Conservation (phyloP, 2,797 vertebrate species). For the Thaleichthys pacificus region DNA sequence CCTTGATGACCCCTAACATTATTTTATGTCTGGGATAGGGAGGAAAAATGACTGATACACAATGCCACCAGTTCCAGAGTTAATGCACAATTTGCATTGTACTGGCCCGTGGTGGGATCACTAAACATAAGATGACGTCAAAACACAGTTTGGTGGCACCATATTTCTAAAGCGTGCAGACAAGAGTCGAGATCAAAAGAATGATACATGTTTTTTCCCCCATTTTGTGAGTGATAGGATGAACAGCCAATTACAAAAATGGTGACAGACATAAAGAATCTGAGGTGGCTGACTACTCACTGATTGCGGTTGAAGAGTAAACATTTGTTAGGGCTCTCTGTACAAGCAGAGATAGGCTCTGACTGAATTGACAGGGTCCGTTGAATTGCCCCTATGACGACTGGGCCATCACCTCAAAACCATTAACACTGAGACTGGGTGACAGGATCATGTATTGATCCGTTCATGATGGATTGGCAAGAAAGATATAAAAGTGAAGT, state of each 20-base stretch:
- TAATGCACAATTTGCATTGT: neutral
- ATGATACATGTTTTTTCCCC: slow-evolving; percentile 35
- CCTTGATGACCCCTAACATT: neutral
- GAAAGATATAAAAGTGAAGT: slow-evolving; percentile 73
- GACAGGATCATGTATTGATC: slow-evolving; percentile 80
- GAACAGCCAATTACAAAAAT: slow-evolving; percentile 42
- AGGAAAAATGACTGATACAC: neutral
- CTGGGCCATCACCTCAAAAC: slow-evolving; percentile 67
- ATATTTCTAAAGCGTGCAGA: slow-evolving; percentile 21
- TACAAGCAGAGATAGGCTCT: slow-evolving; percentile 79
- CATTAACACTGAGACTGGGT: slow-evolving; percentile 72
- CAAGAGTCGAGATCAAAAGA: slow-evolving; percentile 47
- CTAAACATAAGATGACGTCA: slow-evolving; percentile 29
- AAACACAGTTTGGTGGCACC: slow-evolving; percentile 21
- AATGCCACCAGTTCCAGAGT: neutral
- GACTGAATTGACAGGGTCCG: slow-evolving; percentile 67
- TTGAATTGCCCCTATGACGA: slow-evolving; percentile 75
- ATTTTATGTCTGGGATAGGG: neutral
- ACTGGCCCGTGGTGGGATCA: slow-evolving; percentile 6
- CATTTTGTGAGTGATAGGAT: slow-evolving; percentile 11
- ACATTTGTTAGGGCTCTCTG: slow-evolving; percentile 80
- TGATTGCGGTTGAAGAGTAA: slow-evolving; percentile 70
- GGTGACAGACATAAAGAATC: slow-evolving; percentile 63
- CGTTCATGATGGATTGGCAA: slow-evolving; percentile 68
- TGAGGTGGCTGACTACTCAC: slow-evolving; percentile 39